Evolutionary conservation across 2,888 invertebrate genomes (phyloP), one percentile per base, ranked within the genome.

Genomic region (Cheilosia vulpina): DNA sequence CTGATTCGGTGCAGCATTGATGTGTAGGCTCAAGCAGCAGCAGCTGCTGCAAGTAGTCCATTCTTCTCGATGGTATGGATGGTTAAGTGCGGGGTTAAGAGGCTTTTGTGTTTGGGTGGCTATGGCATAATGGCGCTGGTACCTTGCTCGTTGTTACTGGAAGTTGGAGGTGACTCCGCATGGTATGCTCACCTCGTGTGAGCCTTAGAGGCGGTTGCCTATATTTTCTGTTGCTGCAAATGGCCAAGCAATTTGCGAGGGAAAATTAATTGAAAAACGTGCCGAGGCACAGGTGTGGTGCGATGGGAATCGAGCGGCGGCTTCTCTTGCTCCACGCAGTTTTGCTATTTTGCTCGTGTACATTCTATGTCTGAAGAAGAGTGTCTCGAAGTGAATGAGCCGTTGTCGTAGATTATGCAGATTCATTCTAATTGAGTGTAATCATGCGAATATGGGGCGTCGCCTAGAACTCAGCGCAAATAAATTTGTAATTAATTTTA

Each of bases 241-340:
- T 15, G 6, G 19, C 53, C 24, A 27, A 53, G 53, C 15, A 60
- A 52, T 45, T 38, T 27, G 71, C 63, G 50, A 15, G 47, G 47
- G 11, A 57, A 71, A 63, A 71, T 78, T 63, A 73, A 80, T 80
- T 80, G 57, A 58, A 69, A 81, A 71, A 76, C 80, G 75, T 81
- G 75, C 69, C 50, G 57, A 19, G 38, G 53, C 62, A 75, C 80
- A 76, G 81, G 81, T 81, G 81, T 76, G 76, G 81, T 68, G 17
- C 19, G 45, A 41, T 79, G 75, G 55, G 75, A 80, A 75, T 68
- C 31, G 21, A 52, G 66, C 47, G 9, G 38, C 52, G 58, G 31
- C 58, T 52, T 41, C 53, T 45, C 19, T 13, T 4, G 4, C 4
- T 17, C 13, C 38, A 13, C 38, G 19, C 47, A 45, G 34, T 52